Evolutionary conservation across 2,113 vertebrate genomes (phyloP), one percentile per base, ranked within the genome.

Genomic region (Macroglossus sobrinus): DNA sequence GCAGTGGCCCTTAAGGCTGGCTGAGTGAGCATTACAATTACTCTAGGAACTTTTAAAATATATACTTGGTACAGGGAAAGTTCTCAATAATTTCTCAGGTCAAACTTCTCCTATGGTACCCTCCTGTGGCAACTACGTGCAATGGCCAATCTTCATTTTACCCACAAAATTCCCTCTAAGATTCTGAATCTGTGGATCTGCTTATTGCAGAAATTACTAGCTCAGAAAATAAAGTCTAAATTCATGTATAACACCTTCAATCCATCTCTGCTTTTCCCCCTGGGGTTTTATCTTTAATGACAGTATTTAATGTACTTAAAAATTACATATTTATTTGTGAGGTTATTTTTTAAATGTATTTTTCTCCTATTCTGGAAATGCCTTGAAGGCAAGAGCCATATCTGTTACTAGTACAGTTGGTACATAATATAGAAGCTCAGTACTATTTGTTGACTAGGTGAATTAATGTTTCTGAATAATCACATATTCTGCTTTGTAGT

Each of bases 61-160:
- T 12, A 15, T 68, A 28, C 1, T 35, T 80, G 80, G 40, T 64
- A 81, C 18, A n/a, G 43, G 11, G 24, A 7, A 61, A 79, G 55
- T 30, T 18, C 45, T 85, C 22, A 35, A 13, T 61, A 50, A 59
- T 71, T 71, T 84, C 19, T 80, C 68, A 79, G 50, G n/a, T 35
- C 55, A 66, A 78, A 22, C 43, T 74, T 96, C 74, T 93, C 63
- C 74, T 87, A 4, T 53, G 80, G 93, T 90, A 64, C 84, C 91
- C 93, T 95, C 95, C 96, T 87, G 79, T 97, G 95, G 93, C 71
- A 93, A 95, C 63, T 93, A 92, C 43, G 21, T 86, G 93, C 43
- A 89, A 59, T 89, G 53, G 33, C n/a, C 5, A 12, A 35, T 74
- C 63, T 95, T 84, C 79, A 28, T 84, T 59, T 89, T 69, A 86